A percentile compares a stretch with the other conserved stretches of the same genome.
These are phyloP conservation scores for Eucera pruinosa DNA, from an alignment of 2,888 invertebrate species.

Conservation along the genomic window DNA sequence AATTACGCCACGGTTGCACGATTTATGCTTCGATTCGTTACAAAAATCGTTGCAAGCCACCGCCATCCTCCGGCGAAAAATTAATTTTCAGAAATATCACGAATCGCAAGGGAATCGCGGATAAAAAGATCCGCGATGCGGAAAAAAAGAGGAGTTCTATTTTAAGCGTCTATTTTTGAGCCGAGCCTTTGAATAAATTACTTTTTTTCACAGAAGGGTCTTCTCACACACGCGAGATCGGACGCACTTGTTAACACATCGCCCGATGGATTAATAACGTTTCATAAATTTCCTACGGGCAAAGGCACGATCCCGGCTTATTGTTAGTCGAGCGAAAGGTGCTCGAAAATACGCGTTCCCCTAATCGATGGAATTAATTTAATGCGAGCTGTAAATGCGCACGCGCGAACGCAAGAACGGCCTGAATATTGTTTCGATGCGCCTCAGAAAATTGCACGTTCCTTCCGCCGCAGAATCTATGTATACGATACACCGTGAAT, in stretches of 20 bases:
- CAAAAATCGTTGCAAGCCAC: not conserved
- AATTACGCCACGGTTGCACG: not conserved
- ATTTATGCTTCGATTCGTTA: constrained; percentile 2
- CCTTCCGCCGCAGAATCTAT: constrained; percentile 31
- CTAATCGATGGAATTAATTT: constrained; percentile 49
- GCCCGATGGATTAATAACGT: constrained; percentile 22
- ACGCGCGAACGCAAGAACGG: not conserved
- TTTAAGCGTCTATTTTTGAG: constrained; percentile 1
- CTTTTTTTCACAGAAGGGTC: constrained; percentile 6
- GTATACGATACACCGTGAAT: constrained; percentile 33
- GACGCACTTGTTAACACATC: constrained; percentile 19
- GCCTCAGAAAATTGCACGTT: constrained; percentile 43
- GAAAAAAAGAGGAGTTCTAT: not conserved
- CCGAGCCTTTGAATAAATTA: constrained; percentile 15
- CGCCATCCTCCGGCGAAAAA: not conserved
- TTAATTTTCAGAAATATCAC: constrained; percentile 3
- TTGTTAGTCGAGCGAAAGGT: constrained; percentile 1
- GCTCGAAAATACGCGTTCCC: constrained; percentile 25
- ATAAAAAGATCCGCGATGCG: not conserved
- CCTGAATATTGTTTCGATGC: constrained; percentile 20
- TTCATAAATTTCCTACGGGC: constrained; percentile 17
- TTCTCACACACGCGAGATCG: not conserved
- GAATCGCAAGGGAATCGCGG: not conserved
- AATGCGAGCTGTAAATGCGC: constrained; percentile 6
- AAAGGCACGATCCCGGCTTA: not conserved